Evolutionary conservation across 37 sponge, comb jelly and placozoan genomes (phyloP).

Genomic region (Haliclona indistincta): DNA sequence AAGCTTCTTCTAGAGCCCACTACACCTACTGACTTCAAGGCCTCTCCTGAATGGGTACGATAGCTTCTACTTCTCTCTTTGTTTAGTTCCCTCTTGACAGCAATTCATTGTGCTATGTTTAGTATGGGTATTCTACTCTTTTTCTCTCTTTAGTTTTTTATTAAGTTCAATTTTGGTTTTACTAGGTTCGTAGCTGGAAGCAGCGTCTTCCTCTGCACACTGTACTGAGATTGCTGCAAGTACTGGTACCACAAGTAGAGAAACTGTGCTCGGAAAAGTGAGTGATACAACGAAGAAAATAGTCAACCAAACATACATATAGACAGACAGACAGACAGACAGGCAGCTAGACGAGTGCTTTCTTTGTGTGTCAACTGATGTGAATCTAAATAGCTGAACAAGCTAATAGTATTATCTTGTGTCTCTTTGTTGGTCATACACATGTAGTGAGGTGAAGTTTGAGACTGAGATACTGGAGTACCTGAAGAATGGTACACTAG

Average conservation of each 20-base stretch:
- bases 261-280: conserved; percentile 94
- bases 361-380: no score
- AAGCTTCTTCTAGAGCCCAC: conserved; percentile 60
- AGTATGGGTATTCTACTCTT: background rate
- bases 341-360: no score
- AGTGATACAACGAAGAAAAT: no score
- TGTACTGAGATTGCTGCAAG: conserved; percentile 84
- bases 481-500: conserved; percentile 93
- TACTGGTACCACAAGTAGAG: conserved; percentile 97
- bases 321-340: no score
- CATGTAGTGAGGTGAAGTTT: conserved; percentile 62
- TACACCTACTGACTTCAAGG: conserved; percentile 66
- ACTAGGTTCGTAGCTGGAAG: conserved; percentile 70
- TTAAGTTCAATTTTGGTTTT: no score
- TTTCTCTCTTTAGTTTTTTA: background rate
- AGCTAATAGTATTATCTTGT: background rate
- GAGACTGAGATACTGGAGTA: conserved; percentile 91
- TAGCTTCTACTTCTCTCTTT: background rate
- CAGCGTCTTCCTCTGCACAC: conserved; percentile 92
- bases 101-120: no score
- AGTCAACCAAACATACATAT: no score
- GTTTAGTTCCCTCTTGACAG: background rate
- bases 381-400: background rate
- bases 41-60: conserved; percentile 88
- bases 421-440: no score